Evolutionary conservation across 2,888 invertebrate genomes (phyloP).

Genomic region (Zygothrica quintamaculata): DNA sequence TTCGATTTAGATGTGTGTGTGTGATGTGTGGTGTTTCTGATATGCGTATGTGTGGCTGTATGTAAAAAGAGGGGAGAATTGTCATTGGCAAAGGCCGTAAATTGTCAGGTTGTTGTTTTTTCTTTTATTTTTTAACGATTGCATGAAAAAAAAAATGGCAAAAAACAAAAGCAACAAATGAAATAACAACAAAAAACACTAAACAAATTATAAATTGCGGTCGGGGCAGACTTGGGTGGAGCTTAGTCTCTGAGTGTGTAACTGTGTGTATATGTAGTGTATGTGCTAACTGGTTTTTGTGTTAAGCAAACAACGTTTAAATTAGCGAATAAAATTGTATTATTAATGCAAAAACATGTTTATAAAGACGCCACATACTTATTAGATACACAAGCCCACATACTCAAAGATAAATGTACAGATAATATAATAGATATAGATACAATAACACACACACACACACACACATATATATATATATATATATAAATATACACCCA

Average conservation of each 20-base stretch:
- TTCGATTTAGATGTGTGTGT: not conserved
- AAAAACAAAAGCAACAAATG: slow-evolving; percentile 32
- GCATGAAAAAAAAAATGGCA: slow-evolving; percentile 32
- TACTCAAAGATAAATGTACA: slow-evolving; percentile 13
- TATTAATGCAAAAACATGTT: slow-evolving; percentile 81
- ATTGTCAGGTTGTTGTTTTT: slow-evolving; percentile 35
- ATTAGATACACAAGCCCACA: slow-evolving; percentile 31
- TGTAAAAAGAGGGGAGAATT: slow-evolving; percentile 6
- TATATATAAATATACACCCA: slow-evolving; percentile 7
- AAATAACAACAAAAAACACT: slow-evolving; percentile 32
- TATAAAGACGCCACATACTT: slow-evolving; percentile 47
- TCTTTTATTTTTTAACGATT: slow-evolving; percentile 46
- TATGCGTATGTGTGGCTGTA: too few relatives aligned
- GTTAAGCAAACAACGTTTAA: slow-evolving; percentile 74
- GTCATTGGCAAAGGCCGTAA: slow-evolving; percentile 24
- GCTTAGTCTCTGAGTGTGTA: slow-evolving; percentile 32
- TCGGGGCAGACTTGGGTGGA: slow-evolving; percentile 53
- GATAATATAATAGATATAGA: slow-evolving; percentile 6
- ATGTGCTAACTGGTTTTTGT: slow-evolving; percentile 74
- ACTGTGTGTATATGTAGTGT: slow-evolving; percentile 31
- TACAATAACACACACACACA: slow-evolving; percentile 1
- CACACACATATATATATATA: slow-evolving; percentile 9
- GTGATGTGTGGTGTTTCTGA: too few relatives aligned
- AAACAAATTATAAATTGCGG: slow-evolving; percentile 50
- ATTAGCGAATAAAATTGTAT: slow-evolving; percentile 81